Evolutionary conservation across 2,888 invertebrate genomes (phyloP).

Genomic region (Saturnia pavonia): DNA sequence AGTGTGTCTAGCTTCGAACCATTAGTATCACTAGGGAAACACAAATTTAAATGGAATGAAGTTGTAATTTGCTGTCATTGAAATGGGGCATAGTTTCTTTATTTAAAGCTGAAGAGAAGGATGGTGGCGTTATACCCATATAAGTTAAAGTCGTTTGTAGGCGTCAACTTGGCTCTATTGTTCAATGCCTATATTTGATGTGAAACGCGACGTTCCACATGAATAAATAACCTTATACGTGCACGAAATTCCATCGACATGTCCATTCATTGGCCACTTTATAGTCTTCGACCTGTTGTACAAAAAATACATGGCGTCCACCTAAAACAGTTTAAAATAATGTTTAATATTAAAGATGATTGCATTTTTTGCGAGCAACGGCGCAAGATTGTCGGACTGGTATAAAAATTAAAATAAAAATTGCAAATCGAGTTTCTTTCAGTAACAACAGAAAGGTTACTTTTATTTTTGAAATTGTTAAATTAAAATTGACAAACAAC

Average conservation of each 20-base stretch:
- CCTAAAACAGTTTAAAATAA: slow-evolving; percentile 14
- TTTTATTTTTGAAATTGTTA: slow-evolving; percentile 12
- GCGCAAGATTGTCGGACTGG: not conserved
- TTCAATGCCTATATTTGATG: slow-evolving; percentile 55
- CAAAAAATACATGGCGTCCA: slow-evolving; percentile 8
- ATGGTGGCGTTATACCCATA: slow-evolving; percentile 52
- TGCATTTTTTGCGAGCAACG: slow-evolving; percentile 22
- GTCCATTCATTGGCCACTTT: slow-evolving; percentile 15
- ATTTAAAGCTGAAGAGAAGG: slow-evolving; percentile 37
- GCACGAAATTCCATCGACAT: slow-evolving; percentile 13
- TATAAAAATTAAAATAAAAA: slow-evolving; percentile 14
- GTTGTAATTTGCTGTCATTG: slow-evolving; percentile 71
- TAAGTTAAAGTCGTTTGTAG: slow-evolving; percentile 48
- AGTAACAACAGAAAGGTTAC: slow-evolving; percentile 1
- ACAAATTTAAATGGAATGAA: slow-evolving; percentile 77
- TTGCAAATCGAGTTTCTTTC: slow-evolving; percentile 13
- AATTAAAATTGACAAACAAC: slow-evolving; percentile 3
- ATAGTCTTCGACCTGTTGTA: not conserved
- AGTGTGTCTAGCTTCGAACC: slow-evolving; percentile 65
- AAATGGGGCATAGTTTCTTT: slow-evolving; percentile 60
- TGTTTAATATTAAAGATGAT: slow-evolving; percentile 24
- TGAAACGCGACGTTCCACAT: slow-evolving; percentile 39
- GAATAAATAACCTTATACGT: slow-evolving; percentile 35
- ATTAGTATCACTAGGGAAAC: slow-evolving; percentile 59
- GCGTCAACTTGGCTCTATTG: slow-evolving; percentile 65